Conservation (phyloP, 1,140 invertebrate species). For the Tetramorium alpestre region DNA sequence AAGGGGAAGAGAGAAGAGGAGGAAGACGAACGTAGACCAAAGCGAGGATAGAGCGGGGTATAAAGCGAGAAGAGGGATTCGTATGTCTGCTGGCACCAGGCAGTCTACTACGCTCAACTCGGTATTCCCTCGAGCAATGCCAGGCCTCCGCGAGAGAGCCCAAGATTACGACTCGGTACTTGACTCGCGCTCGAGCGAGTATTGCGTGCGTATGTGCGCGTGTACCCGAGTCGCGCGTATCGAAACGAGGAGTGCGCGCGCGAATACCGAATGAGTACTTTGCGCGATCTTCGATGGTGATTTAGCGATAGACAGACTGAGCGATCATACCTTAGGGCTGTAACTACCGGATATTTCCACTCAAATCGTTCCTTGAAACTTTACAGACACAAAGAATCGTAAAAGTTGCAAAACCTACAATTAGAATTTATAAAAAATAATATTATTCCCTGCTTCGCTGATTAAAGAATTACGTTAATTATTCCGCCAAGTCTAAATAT, state of each 20-base stretch:
- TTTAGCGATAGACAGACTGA: background rate
- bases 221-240: background rate
- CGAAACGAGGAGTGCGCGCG: background rate
- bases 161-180: slow-evolving; percentile 69
- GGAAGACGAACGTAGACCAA: background rate
- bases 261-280: background rate
- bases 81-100: slow-evolving; percentile 81
- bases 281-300: background rate
- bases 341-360: background rate
- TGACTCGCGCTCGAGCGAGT: slow-evolving; percentile 57
- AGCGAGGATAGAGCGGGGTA: slow-evolving; percentile 10
- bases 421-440: background rate
- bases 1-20: background rate
- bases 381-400: background rate
- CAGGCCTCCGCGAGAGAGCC: slow-evolving; percentile 53
- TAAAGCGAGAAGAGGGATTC: slow-evolving; percentile 60
- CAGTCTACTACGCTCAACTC: slow-evolving; percentile 82
- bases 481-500: background rate
- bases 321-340: background rate
- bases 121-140: slow-evolving; percentile 74
- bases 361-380: background rate
- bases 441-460: background rate
- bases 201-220: slow-evolving; percentile 13
- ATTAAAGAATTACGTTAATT: slow-evolving; percentile 7
- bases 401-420: background rate